These are phyloP conservation scores for Minunthozetes semirufus DNA, from an alignment of 2,888 invertebrate species.

Conservation along the genomic window DNA sequence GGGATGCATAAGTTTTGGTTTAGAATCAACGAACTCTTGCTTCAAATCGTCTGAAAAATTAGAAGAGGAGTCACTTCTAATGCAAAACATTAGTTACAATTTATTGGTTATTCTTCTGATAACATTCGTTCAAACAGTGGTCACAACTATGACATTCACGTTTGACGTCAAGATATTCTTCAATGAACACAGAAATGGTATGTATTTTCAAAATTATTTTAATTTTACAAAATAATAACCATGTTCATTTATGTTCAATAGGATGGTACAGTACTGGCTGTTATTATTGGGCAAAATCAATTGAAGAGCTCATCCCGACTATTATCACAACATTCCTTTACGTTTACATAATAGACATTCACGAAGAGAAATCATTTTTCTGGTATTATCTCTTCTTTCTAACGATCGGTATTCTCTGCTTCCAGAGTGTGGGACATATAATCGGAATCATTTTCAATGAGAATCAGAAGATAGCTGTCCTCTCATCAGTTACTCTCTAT, in stretches of 20 bases:
- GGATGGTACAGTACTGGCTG: conserved; percentile 33
- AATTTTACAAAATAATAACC: neutral
- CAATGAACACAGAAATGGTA: conserved; percentile 36
- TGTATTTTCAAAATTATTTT: too few relatives aligned
- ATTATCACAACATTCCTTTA: conserved; percentile 16
- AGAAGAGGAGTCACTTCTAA: conserved; percentile 25
- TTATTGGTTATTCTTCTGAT: conserved; percentile 24
- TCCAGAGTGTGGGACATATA: conserved; percentile 25
- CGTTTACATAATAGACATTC: conserved; percentile 16
- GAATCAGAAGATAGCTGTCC: conserved; percentile 11
- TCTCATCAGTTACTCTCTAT: conserved; percentile 19
- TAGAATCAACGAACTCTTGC: conserved; percentile 9
- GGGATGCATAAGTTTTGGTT: conserved; percentile 16
- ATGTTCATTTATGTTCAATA: neutral
- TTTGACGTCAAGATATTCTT: conserved; percentile 26
- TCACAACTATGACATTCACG: conserved; percentile 17
- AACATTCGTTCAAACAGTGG: conserved; percentile 24
- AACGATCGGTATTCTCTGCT: neutral
- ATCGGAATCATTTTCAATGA: conserved; percentile 14
- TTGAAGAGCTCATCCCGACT: conserved; percentile 27
- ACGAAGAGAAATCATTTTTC: neutral
- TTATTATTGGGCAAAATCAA: conserved; percentile 26
- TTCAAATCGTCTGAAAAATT: neutral
- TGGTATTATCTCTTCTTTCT: neutral
- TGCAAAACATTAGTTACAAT: conserved; percentile 26